Evolutionary conservation across 1,140 invertebrate genomes (phyloP).

Genomic region (Wiebesia pumilae): DNA sequence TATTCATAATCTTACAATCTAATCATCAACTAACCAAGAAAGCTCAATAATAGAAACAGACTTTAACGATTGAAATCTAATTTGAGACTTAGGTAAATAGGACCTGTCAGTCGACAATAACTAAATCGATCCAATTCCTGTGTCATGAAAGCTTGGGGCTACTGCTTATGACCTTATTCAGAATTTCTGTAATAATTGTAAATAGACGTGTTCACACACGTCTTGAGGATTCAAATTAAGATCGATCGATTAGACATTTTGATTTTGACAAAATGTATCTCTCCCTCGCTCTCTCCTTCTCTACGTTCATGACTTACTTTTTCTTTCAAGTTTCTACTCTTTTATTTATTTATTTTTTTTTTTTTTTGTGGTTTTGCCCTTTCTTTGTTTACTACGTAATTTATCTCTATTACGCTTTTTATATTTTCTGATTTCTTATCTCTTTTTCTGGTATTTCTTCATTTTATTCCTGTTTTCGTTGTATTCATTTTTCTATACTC

Average conservation of each 20-base stretch:
- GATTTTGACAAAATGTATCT: not conserved
- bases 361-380: not conserved
- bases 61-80: not conserved
- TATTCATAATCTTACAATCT: too few relatives aligned
- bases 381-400: not conserved
- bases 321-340: not conserved
- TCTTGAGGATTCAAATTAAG: slow-evolving; percentile 42
- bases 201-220: not conserved
- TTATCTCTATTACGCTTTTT: not conserved
- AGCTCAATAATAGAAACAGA: not conserved
- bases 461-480: too few relatives aligned
- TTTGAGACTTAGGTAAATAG: not conserved
- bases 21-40: too few relatives aligned
- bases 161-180: not conserved
- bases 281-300: slow-evolving; percentile 18
- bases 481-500: too few relatives aligned
- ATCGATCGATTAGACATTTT: slow-evolving; percentile 34
- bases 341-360: not conserved
- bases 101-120: slow-evolving; percentile 33
- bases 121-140: slow-evolving; percentile 26
- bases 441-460: too few relatives aligned
- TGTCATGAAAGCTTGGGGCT: not conserved
- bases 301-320: not conserved
- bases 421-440: too few relatives aligned
- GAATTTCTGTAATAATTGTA: slow-evolving; percentile 42